Base-by-base conservation (phyloP, 1,140 invertebrate species). In the Dinothrombium tinctorium region DNA sequence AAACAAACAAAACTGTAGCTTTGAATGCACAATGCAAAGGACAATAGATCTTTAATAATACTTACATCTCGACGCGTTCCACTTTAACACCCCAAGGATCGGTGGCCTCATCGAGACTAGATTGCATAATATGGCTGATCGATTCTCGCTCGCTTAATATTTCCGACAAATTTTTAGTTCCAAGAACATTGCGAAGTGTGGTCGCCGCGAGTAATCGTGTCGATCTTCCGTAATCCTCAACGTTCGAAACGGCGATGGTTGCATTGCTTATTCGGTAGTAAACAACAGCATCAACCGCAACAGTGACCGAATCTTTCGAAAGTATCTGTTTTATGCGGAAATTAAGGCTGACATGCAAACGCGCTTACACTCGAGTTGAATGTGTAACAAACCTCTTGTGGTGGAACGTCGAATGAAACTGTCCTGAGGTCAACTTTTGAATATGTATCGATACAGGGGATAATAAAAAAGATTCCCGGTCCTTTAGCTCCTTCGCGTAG, bases 281-380 rank as follows among this genome's bases (percentile, higher is more conserved):
- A 12, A 74, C 69, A 12, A 71, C 67, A 25, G 65, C 69, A 47
- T 71, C 68, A 26, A 89, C 83, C 6, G 75, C 74, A 0, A 89
- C 82, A 0, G 83, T 92, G 2, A 90, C 83, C 1, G 77, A 82
- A 57, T 92, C 86, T 60, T 81, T 77, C 2, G 80, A 83, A 41
- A 92, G 64, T 50, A 66, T 62, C 56, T 46, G 26, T n/a, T n/a
- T n/a, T n/a, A n/a, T n/a, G n/a, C n/a, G n/a, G n/a, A n/a, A n/a
- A n/a, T n/a, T n/a, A n/a, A n/a, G n/a, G n/a, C n/a, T n/a, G n/a
- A n/a, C n/a, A n/a, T n/a, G n/a, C n/a, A n/a, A n/a, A n/a, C n/a
- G n/a, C n/a, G n/a, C n/a, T n/a, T n/a, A n/a, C n/a, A n/a, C n/a
- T n/a, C n/a, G n/a, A n/a, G n/a, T n/a, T n/a, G n/a, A n/a, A n/a